Evolutionary conservation across 2,888 invertebrate species (phyloP).

Genomic region (Acholoe squamosa): DNA sequence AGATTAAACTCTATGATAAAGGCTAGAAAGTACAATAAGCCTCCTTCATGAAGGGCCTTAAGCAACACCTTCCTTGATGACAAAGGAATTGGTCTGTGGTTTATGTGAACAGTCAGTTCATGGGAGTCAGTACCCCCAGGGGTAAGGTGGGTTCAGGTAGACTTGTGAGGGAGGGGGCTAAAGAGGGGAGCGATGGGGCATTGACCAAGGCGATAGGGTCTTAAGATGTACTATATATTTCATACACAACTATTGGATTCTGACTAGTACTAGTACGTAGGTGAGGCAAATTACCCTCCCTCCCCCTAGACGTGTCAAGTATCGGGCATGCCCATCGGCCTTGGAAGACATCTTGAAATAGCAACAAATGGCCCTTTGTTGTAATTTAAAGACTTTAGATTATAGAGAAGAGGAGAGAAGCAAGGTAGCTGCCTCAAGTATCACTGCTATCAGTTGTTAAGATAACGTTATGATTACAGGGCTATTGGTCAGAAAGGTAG

Average conservation of each 20-base stretch:
- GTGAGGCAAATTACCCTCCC: neutral
- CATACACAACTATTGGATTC: too few relatives aligned
- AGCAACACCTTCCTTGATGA: neutral
- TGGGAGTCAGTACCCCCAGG: neutral
- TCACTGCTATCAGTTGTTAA: too few relatives aligned
- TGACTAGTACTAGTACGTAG: neutral
- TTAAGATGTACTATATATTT: too few relatives aligned
- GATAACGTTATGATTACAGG: too few relatives aligned
- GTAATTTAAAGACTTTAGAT: neutral
- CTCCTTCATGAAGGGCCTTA: too few relatives aligned
- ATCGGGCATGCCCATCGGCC: neutral
- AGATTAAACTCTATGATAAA: too few relatives aligned
- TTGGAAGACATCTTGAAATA: neutral
- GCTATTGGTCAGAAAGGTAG: too few relatives aligned
- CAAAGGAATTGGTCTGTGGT: constrained; percentile 17
- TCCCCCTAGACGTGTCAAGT: neutral
- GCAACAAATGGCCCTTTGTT: neutral
- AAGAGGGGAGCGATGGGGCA: too few relatives aligned
- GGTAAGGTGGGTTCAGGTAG: neutral
- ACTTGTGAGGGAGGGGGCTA: too few relatives aligned
- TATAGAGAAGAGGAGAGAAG: neutral
- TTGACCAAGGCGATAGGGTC: too few relatives aligned
- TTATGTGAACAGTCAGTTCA: neutral
- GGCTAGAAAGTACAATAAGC: too few relatives aligned
- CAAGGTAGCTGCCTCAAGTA: neutral